Conservation (phyloP, 2,888 invertebrate species). For the Epinotia ramella region DNA sequence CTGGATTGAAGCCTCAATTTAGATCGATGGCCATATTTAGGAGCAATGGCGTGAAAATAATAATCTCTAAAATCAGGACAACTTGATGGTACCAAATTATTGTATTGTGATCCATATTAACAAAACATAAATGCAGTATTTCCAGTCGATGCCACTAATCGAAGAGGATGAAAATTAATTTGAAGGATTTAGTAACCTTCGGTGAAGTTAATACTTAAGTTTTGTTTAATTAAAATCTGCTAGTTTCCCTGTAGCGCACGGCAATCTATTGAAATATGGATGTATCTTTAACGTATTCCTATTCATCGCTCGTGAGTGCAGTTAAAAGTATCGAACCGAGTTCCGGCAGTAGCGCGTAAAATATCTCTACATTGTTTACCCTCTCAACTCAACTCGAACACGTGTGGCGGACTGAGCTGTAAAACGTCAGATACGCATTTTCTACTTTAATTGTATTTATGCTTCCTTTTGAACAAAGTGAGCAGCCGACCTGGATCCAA, state of each 20-base stretch:
- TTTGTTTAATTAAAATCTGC: too few relatives aligned
- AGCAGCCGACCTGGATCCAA: conserved; percentile 27
- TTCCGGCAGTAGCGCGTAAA: background rate
- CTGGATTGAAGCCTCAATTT: too few relatives aligned
- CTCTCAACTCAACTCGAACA: conserved; percentile 11
- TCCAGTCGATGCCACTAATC: too few relatives aligned
- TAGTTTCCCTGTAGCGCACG: background rate
- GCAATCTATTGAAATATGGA: background rate
- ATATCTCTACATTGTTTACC: conserved; percentile 23
- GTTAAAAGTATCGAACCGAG: background rate
- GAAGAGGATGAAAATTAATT: too few relatives aligned
- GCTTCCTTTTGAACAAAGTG: conserved; percentile 36
- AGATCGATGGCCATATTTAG: too few relatives aligned
- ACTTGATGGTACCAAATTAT: too few relatives aligned
- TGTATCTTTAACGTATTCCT: background rate
- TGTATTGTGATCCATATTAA: too few relatives aligned
- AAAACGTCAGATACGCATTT: conserved; percentile 32
- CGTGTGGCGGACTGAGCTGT: conserved; percentile 22
- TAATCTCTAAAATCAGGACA: too few relatives aligned
- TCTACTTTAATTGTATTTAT: conserved; percentile 34
- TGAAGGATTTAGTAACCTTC: too few relatives aligned
- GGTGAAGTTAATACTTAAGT: too few relatives aligned
- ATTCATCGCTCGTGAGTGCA: background rate
- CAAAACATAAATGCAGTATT: too few relatives aligned
- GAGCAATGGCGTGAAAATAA: too few relatives aligned